Evolutionary conservation across 1,140 invertebrate genomes (phyloP).

Genomic region (Dreissena polymorpha): DNA sequence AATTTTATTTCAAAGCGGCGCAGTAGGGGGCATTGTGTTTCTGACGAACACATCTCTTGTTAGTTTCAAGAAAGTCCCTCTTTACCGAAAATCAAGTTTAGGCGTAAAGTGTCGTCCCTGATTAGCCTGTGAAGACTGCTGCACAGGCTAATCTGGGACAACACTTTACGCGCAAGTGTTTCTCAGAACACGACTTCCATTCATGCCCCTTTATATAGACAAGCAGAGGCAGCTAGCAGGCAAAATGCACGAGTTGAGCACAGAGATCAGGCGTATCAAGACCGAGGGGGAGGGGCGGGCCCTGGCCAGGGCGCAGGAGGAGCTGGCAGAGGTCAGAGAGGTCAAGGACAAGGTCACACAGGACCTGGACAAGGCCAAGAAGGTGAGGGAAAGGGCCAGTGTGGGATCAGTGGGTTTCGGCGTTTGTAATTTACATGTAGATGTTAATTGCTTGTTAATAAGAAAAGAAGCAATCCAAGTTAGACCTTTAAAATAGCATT

Average conservation of each 20-base stretch:
- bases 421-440: not conserved
- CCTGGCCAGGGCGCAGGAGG: slow-evolving; percentile 61
- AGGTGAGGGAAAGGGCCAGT: slow-evolving; percentile 60
- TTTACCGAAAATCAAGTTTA: no score
- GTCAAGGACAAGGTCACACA: slow-evolving; percentile 68
- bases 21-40: no score
- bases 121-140: no score
- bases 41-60: no score
- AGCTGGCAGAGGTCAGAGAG: slow-evolving; percentile 60
- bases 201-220: not conserved
- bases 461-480: no score
- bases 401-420: not conserved
- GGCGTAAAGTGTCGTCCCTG: no score
- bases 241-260: slow-evolving; percentile 57
- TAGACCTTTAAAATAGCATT: no score
- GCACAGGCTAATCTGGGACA: no score
- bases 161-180: no score
- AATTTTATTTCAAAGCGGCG: no score
- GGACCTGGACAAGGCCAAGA: slow-evolving; percentile 75
- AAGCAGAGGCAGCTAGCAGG: slow-evolving; percentile 54
- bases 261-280: slow-evolving; percentile 65
- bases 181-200: no score
- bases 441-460: not conserved
- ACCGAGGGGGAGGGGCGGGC: slow-evolving; percentile 61
- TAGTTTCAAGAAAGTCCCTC: no score